Base-by-base conservation (phyloP, 1,140 invertebrate genomes). In the Geopemphigus sp. region DNA sequence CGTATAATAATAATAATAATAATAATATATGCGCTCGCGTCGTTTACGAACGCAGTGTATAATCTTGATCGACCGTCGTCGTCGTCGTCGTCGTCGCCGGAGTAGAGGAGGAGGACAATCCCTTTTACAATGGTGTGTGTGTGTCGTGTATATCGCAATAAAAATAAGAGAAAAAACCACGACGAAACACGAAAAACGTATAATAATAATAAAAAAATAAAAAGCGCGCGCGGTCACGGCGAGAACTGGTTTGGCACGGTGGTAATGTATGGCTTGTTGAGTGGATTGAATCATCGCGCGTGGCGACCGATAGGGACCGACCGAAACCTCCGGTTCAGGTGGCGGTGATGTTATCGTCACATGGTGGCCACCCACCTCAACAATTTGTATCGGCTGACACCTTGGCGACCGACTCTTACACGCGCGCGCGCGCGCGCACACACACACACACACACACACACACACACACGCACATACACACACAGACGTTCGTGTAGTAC, bases 351-450 rank as follows among this genome's bases (percentile, higher is more conserved):
- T 78, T 78, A 78, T 78, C 74, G 74, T 78, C 74, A 78, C 74
- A 78, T 63, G 74, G 74, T 78, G 74, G 74, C 74, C 74, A 78
- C 74, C 74, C 74, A 78, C 74, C 74, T 78, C 26, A 78, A 78
- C 74, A 78, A 78, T 78, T 78, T 78, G 74, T 78, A 78, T 78
- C 74, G 74, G 74, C 74, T 63, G 74, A 78, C 74, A 78, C 74
- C 74, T 61, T 24, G 47, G 15, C 68, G 68, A 54, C 68, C 74
- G 24, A 50, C 57, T 47, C 54, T 22, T 19, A 61, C 26, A 61
- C 32, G 47, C 47, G 47, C 47, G 59, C 26, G n/a, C n/a, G n/a
- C n/a, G n/a, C n/a, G n/a, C n/a, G n/a, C n/a, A n/a, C n/a, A n/a
- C n/a, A 76, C 45, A 74, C n/a, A 56, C 24, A n/a, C 53, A 22